Evolutionary conservation across 2,113 vertebrate genomes (phyloP).

Genomic region (Rousettus leschenaultii): DNA sequence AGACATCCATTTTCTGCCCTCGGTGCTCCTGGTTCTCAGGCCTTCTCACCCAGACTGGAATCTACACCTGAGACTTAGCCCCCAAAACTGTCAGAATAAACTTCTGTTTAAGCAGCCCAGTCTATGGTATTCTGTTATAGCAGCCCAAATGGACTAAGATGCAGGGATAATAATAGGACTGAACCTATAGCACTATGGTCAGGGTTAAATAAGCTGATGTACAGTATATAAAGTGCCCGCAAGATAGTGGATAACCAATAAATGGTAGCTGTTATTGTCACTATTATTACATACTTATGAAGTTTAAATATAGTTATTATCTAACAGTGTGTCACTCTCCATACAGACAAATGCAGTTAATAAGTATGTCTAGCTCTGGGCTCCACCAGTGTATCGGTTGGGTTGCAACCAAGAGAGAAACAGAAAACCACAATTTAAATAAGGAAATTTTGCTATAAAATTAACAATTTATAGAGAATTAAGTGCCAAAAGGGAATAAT

Average conservation of each 20-base stretch:
- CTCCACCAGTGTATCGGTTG: background rate
- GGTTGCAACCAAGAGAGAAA: background rate
- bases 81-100: background rate
- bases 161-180: background rate
- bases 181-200: background rate
- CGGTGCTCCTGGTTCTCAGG: background rate
- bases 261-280: background rate
- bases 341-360: background rate
- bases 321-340: background rate
- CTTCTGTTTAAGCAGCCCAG: background rate
- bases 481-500: background rate
- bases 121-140: background rate
- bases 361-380: background rate
- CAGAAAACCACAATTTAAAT: background rate
- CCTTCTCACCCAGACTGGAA: too few species aligned
- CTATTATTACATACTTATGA: background rate
- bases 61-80: too few species aligned
- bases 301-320: background rate
- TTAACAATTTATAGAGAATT: background rate
- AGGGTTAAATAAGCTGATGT: background rate
- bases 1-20: background rate
- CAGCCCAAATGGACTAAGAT: background rate
- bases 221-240: too few species aligned
- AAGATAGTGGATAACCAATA: background rate
- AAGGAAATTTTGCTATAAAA: background rate